Percentiles rank a stretch among this genome's conserved stretches.
phyloP scores from a whole-genome alignment of 64 coral and sea anemone genomes.

The Stylophora pistillata region DNA sequence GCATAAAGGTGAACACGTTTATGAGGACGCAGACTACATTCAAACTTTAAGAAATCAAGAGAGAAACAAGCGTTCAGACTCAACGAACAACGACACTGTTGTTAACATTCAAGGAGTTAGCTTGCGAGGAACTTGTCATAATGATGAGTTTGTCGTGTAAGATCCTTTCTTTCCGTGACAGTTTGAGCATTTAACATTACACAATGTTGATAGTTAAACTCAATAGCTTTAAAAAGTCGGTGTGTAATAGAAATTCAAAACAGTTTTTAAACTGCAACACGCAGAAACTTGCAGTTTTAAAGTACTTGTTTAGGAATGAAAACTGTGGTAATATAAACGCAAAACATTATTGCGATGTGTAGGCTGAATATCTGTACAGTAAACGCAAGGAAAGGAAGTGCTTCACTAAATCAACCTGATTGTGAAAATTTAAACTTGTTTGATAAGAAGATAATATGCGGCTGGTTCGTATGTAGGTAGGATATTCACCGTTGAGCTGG shows the following conservation, averaged over 20 bases:
- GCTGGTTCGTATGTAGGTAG: slow-evolving; percentile 15
- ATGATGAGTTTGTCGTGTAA: slow-evolving; percentile 13
- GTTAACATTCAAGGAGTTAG: background rate
- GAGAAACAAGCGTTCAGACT: background rate
- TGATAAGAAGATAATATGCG: background rate
- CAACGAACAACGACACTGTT: background rate
- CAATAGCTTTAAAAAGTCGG: background rate
- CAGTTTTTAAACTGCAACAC: background rate
- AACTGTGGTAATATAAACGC: background rate
- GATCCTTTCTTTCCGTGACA: background rate
- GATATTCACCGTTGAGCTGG: background rate
- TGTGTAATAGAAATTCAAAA: background rate
- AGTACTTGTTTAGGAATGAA: no score
- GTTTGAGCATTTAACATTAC: background rate
- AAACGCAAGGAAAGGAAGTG: background rate
- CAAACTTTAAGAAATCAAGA: background rate
- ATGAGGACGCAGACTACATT: background rate
- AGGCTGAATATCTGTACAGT: background rate
- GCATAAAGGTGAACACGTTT: background rate
- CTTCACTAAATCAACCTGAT: background rate
- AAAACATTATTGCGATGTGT: background rate
- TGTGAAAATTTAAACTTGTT: background rate
- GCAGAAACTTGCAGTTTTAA: background rate
- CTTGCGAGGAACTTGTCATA: background rate
- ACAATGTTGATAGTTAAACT: background rate